Percentiles rank a stretch among this genome's conserved stretches.
phyloP scores from a whole-genome alignment of 2,888 invertebrate genomes.

The Schrankia costaestrigalis region DNA sequence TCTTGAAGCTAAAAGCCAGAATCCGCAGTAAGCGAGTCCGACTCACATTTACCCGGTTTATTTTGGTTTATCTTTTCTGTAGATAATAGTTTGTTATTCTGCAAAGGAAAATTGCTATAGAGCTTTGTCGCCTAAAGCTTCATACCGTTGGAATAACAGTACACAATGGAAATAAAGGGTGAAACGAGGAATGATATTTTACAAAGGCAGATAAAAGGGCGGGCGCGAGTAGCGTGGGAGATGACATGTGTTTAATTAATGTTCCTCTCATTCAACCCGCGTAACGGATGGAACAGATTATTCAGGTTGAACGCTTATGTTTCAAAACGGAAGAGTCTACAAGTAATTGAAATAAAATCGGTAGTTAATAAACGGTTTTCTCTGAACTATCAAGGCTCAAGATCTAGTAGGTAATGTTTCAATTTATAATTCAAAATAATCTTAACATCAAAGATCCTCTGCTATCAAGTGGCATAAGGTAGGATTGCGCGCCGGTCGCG shows the following conservation, averaged over 20 bases:
- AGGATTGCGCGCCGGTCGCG: no score
- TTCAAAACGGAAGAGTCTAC: constrained; percentile 19
- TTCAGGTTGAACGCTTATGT: constrained; percentile 38
- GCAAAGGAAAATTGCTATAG: not conserved
- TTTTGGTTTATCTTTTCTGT: no score
- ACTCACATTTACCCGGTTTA: no score
- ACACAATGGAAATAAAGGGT: constrained; percentile 32
- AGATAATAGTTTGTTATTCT: not conserved
- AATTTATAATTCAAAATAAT: no score
- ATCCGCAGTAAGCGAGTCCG: no score
- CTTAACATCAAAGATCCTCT: no score
- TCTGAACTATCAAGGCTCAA: no score
- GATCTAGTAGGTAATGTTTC: no score
- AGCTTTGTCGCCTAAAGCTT: constrained; percentile 5
- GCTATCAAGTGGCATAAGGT: no score
- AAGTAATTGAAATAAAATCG: constrained; percentile 19
- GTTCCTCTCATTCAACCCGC: constrained; percentile 40
- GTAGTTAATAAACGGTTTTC: constrained; percentile 3
- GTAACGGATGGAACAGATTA: constrained; percentile 44
- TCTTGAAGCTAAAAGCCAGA: no score
- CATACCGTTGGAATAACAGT: constrained; percentile 12
- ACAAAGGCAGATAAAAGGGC: constrained; percentile 41
- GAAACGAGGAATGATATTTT: constrained; percentile 37
- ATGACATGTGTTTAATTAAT: constrained; percentile 61
- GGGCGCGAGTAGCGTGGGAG: constrained; percentile 42